A percentile compares a stretch with the other conserved stretches of the same genome.
phyloP scores from a whole-genome alignment of 2,113 vertebrate species.

The Aphyosemion australe region DNA sequence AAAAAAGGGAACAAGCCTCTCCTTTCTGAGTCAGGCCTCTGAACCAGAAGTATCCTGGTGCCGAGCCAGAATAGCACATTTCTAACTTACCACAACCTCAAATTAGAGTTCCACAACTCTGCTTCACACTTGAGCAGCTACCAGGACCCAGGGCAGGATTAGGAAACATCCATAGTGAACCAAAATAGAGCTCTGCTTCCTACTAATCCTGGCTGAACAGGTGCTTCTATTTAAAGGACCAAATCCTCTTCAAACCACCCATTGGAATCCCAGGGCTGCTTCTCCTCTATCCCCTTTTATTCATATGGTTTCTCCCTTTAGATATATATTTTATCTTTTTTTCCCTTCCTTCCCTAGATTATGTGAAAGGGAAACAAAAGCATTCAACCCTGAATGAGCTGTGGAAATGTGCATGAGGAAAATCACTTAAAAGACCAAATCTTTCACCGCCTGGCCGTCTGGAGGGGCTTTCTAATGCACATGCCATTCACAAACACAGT shows the following conservation, averaged over 20 bases:
- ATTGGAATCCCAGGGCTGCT: constrained; percentile 51
- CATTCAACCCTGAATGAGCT: constrained; percentile 27
- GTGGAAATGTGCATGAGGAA: constrained; percentile 50
- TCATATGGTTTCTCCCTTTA: background rate
- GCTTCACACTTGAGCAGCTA: constrained; percentile 31
- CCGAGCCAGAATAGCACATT: background rate
- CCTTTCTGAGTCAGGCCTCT: constrained; percentile 17
- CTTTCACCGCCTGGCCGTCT: constrained; percentile 37
- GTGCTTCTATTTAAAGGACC: constrained; percentile 79
- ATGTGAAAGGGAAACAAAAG: constrained; percentile 50
- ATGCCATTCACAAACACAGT: constrained; percentile 23
- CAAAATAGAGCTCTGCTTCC: constrained; percentile 73
- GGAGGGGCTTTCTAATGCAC: constrained; percentile 9
- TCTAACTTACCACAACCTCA: constrained; percentile 27
- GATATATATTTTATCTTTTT: constrained; percentile 15
- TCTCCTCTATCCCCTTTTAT: constrained; percentile 32
- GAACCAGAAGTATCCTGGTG: constrained; percentile 5
- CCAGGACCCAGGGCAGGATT: constrained; percentile 33
- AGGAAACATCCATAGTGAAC: constrained; percentile 43
- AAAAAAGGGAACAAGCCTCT: background rate
- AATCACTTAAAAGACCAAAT: constrained; percentile 45
- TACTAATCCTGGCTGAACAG: constrained; percentile 80
- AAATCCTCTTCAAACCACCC: constrained; percentile 78
- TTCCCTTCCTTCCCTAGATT: constrained; percentile 17
- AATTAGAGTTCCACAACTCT: constrained; percentile 20